Evolutionary conservation across 2,113 vertebrate genomes (phyloP).

Genomic region (Ceratotherium simum): DNA sequence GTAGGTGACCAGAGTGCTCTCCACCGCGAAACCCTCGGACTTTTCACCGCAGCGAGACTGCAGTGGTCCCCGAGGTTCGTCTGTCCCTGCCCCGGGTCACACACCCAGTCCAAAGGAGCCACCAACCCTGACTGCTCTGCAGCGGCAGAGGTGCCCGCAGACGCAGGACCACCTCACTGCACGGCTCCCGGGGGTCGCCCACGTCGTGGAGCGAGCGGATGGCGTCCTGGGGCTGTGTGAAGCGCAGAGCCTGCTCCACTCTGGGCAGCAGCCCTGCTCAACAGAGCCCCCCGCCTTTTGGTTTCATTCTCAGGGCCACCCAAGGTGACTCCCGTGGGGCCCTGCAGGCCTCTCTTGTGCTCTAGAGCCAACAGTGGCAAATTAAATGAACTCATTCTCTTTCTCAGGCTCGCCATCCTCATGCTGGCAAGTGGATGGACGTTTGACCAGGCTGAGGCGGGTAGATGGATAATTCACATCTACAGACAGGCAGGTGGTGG

Average conservation of each 20-base stretch:
- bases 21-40: rapidly evolving
- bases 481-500: neutral
- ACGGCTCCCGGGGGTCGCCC: neutral
- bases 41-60: neutral
- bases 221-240: neutral
- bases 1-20: neutral
- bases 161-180: neutral
- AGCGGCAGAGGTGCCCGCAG: neutral
- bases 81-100: rapidly evolving
- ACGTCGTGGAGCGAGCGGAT: rapidly evolving
- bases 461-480: neutral
- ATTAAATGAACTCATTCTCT: neutral
- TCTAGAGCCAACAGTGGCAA: neutral
- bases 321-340: neutral
- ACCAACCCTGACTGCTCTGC: neutral
- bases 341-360: neutral
- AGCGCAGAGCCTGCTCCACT: neutral
- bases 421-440: neutral
- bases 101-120: neutral
- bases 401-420: rapidly evolving
- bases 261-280: rapidly evolving
- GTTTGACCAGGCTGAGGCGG: rapidly evolving
- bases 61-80: neutral
- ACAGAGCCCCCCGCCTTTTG: neutral
- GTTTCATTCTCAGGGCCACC: neutral